These are phyloP conservation scores for Arrhamphus sclerolepis DNA, from an alignment of 2,797 vertebrate genomes.

Conservation along the genomic window DNA sequence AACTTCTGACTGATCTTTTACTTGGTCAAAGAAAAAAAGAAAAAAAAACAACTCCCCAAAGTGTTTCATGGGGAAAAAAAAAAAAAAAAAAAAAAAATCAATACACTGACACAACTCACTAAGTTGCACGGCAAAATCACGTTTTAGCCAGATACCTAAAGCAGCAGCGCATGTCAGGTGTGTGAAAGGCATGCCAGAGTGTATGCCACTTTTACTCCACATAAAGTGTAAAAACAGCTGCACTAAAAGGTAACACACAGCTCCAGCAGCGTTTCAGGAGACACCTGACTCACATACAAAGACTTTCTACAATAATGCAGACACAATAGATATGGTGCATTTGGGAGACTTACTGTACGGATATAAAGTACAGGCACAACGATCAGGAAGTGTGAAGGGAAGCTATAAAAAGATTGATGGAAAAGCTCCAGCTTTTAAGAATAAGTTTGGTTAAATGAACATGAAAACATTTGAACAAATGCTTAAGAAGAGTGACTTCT, in stretches of 20 bases:
- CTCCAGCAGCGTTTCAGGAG: conserved; percentile 36
- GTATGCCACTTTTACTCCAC: conserved; percentile 5
- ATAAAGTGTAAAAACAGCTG: too few relatives aligned
- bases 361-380: neutral
- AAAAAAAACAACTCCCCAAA: too few relatives aligned
- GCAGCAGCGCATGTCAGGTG: conserved; percentile 18
- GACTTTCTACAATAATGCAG: conserved; percentile 17
- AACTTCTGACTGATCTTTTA: too few relatives aligned
- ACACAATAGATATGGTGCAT: conserved; percentile 22
- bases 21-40: too few relatives aligned
- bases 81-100: too few relatives aligned
- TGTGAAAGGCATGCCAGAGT: conserved; percentile 16
- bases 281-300: conserved; percentile 17
- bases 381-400: conserved; percentile 2
- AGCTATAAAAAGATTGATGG: neutral
- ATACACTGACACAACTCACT: too few relatives aligned
- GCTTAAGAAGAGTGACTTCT: conserved; percentile 22
- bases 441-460: neutral
- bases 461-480: neutral
- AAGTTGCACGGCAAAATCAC: neutral
- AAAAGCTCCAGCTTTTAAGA: neutral
- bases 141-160: conserved; percentile 6
- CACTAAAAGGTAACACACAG: conserved; percentile 11
- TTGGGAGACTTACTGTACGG: conserved; percentile 1
- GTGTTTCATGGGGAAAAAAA: too few relatives aligned